Evolutionary conservation across 1,140 invertebrate species (phyloP), one percentile per base, ranked within the genome.

Genomic region (Centruroides sculpturatus): DNA sequence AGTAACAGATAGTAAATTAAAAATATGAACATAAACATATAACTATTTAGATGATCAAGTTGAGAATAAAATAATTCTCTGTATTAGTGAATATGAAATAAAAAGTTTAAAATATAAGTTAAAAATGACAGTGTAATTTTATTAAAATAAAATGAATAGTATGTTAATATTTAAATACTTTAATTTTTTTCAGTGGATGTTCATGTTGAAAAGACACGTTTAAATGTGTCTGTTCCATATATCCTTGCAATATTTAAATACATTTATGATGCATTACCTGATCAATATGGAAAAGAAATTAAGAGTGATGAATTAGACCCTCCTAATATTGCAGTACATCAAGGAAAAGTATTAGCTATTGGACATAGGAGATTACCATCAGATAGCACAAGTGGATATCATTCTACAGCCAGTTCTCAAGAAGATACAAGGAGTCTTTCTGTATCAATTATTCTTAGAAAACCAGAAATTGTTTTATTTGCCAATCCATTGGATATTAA

Each of bases 391-490:
- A 81, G 79, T 69, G 80, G 79, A 4, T 81, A 80, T 66, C 78
- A 77, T 62, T 81, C 80, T 35, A 73, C 77, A 47, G 71, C 76
- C 71, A 71, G 67, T 53, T 66, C 66, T 34, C 66, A 67, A 57
- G 54, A 57, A 9, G 72, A 71, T 41, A 67, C 62, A 54, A 60
- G 72, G 69, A 82, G 82, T 52, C 69, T 85, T 53, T 82, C 83
- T 3, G 71, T 87, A 64, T 85, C 85, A 2, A 71, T 86, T 11
- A 79, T 84, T 67, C 78, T 86, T 62, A 80, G 85, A 51, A 82
- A 86, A 66, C 86, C 86, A 11, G 86, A 90, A 71, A 77, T 92
- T 36, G 83, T 89, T 70, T 75, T 90, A 55, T 84, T 85, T 68
- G 83, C 83, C 11, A 83, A 84, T 67, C 76, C 82, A 6, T 80